Evolutionary conservation across 2,113 vertebrate genomes (phyloP).

Genomic region (Theristicus caerulescens): DNA sequence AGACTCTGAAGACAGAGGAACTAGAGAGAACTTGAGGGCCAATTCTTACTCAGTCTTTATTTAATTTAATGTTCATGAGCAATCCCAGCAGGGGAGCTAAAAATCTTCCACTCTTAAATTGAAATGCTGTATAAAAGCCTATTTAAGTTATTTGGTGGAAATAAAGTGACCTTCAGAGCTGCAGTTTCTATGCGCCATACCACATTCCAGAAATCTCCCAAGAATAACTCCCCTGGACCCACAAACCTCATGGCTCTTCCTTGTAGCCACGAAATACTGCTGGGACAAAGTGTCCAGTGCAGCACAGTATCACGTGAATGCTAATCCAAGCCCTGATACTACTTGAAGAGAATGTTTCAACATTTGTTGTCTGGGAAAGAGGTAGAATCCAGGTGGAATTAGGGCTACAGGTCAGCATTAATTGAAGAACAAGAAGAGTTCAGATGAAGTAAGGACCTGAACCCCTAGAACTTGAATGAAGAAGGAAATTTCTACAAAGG

Average conservation of each 20-base stretch:
- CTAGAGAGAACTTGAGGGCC: not conserved
- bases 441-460: not conserved
- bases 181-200: not conserved
- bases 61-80: conserved; percentile 64
- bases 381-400: not conserved
- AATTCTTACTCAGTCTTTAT: not conserved
- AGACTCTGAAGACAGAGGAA: not conserved
- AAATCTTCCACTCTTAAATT: conserved; percentile 61
- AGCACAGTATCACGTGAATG: not conserved
- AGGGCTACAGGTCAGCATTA: not conserved
- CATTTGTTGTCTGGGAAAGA: not conserved
- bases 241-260: not conserved
- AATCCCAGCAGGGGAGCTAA: conserved; percentile 53
- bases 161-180: conserved; percentile 56
- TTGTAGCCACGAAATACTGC: not conserved
- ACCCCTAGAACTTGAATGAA: not conserved
- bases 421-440: not conserved
- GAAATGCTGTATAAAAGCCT: conserved; percentile 44
- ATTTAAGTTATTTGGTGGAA: conserved; percentile 41
- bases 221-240: not conserved
- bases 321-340: not conserved
- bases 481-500: not conserved
- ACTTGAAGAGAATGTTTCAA: not conserved
- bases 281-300: not conserved
- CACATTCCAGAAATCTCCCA: not conserved